A percentile compares a stretch with the other conserved stretches of the same genome.
Evolutionary conservation across 2,888 invertebrate species (phyloP).

Genomic region (Melieria omissa): DNA sequence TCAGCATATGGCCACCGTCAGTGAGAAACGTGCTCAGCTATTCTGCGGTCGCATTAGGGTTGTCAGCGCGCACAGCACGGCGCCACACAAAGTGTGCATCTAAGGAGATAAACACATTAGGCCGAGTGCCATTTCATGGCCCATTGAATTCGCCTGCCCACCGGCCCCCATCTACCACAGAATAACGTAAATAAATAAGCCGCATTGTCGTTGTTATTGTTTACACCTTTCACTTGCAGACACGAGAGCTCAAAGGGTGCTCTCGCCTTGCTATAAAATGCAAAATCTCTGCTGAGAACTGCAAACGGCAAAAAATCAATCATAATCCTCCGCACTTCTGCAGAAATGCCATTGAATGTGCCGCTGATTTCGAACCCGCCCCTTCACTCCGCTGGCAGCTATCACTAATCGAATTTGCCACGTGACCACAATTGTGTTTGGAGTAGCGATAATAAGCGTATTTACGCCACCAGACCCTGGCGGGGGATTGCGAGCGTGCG

Average conservation of each 20-base stretch:
- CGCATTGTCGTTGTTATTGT: constrained; percentile 44
- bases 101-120: constrained; percentile 63
- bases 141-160: constrained; percentile 60
- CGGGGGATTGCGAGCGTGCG: background rate
- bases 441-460: constrained; percentile 65
- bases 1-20: constrained; percentile 21
- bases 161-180: constrained; percentile 1
- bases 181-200: constrained; percentile 10
- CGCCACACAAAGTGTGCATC: constrained; percentile 61
- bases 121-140: constrained; percentile 66
- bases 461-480: constrained; percentile 45
- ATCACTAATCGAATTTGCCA: constrained; percentile 51
- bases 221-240: constrained; percentile 61
- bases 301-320: constrained; percentile 52
- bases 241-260: constrained; percentile 32
- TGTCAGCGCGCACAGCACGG: constrained; percentile 37
- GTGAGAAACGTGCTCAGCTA: constrained; percentile 51
- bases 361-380: constrained; percentile 51
- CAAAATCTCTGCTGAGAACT: background rate
- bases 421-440: constrained; percentile 65
- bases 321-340: constrained; percentile 55
- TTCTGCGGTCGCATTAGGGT: constrained; percentile 60
- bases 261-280: background rate
- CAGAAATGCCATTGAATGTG: constrained; percentile 45
- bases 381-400: constrained; percentile 40